A percentile compares a stretch with the other conserved stretches of the same genome.
phyloP scores from a whole-genome alignment of 2,113 vertebrate genomes.

The Phaethon lepturus region DNA sequence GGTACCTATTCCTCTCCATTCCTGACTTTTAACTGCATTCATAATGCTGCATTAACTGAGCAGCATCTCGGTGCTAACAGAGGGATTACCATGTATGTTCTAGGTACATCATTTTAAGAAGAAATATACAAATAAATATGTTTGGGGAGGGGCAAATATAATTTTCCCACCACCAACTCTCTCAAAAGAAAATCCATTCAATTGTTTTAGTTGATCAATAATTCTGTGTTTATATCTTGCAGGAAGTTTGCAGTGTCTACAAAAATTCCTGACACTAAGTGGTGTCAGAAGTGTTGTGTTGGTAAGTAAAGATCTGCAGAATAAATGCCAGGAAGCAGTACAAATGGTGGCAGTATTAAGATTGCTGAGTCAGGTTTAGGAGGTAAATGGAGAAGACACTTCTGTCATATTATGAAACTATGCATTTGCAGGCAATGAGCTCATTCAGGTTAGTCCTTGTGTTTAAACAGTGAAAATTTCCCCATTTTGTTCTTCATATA shows the following conservation, averaged over 20 bases:
- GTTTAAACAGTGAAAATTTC: not conserved
- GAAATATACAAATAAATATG: not conserved
- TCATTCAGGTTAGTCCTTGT: not conserved
- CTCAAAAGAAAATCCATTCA: not conserved
- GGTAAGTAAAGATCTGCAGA: constrained; percentile 81
- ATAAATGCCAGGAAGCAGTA: not conserved
- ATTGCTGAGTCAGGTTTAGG: not conserved
- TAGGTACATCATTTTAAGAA: not conserved
- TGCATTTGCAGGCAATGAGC: not conserved
- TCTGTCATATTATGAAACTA: not conserved
- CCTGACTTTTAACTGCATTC: not conserved
- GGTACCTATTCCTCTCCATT: not conserved
- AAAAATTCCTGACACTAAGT: constrained; percentile 98
- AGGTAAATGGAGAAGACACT: not conserved
- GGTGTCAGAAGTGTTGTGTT: constrained; percentile 98
- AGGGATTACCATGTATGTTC: not conserved
- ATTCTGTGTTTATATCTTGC: constrained; percentile 57
- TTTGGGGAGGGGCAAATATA: not conserved
- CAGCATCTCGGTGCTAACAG: not conserved
- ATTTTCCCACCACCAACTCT: not conserved
- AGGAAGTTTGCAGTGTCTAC: constrained; percentile 97
- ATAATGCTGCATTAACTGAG: not conserved
- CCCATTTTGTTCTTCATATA: not conserved
- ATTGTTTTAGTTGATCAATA: not conserved
- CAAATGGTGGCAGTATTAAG: not conserved